These are phyloP conservation scores for Donacobius atricapilla DNA, from an alignment of 2,113 vertebrate genomes.

Conservation along the genomic window DNA sequence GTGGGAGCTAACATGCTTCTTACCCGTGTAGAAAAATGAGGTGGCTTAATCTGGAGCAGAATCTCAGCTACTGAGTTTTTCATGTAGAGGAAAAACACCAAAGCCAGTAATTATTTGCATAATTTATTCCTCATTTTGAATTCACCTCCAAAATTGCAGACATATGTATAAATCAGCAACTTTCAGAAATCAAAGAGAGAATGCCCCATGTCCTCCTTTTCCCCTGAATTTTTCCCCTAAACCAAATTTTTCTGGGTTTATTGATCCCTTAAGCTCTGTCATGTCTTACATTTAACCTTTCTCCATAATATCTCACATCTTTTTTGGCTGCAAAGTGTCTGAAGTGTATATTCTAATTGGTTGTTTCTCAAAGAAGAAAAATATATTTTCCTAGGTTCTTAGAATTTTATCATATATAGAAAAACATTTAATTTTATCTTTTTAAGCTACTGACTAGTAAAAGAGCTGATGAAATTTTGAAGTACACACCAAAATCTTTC, in stretches of 20 bases:
- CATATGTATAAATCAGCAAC: neutral
- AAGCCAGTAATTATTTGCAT: neutral
- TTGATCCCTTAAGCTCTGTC: neutral
- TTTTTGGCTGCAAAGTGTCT: neutral
- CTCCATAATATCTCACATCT: rapidly evolving
- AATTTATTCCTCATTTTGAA: neutral
- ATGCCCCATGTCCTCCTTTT: neutral
- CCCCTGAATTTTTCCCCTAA: neutral
- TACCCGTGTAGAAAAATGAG: neutral
- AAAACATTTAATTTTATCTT: neutral
- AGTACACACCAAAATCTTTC: neutral
- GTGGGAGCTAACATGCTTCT: neutral
- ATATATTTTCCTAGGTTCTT: neutral
- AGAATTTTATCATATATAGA: neutral
- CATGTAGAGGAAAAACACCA: neutral
- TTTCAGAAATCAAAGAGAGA: neutral
- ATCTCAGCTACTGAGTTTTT: neutral
- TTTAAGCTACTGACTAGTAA: neutral
- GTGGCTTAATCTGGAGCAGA: neutral
- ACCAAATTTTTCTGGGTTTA: neutral
- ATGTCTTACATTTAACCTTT: neutral
- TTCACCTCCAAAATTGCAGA: neutral
- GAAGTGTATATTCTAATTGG: neutral
- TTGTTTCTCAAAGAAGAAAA: neutral
- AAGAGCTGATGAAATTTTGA: neutral